Conservation (phyloP, 2,797 vertebrate genomes). For the Cynopterus sphinx region DNA sequence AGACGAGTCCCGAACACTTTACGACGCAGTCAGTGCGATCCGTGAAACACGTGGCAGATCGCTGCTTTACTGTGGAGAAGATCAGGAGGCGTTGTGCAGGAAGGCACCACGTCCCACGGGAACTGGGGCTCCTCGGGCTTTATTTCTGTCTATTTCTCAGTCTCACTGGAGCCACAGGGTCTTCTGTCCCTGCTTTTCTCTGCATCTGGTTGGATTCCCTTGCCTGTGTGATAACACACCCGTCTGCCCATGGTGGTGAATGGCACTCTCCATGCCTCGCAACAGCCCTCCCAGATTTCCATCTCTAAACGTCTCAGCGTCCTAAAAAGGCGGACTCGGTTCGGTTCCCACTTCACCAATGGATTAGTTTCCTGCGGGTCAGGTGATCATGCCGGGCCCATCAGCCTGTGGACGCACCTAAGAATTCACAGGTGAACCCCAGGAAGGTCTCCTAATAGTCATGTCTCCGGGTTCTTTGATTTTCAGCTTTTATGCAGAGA, state of each 20-base stretch:
- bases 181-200: neutral
- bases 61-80: neutral
- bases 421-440: neutral
- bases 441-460: neutral
- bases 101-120: neutral
- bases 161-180: neutral
- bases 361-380: neutral
- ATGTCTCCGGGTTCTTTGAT: neutral
- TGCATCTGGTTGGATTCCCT: neutral
- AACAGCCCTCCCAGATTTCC: too few relatives aligned
- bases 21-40: accelerated
- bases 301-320: neutral
- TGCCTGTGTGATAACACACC: neutral
- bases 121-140: neutral
- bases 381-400: neutral
- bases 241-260: accelerated
- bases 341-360: neutral
- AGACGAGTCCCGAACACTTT: neutral
- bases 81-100: neutral
- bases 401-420: neutral
- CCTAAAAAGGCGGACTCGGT: neutral
- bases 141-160: neutral
- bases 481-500: neutral
- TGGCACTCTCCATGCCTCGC: neutral
- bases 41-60: neutral